Evolutionary conservation across 2,888 invertebrate genomes (phyloP), one percentile per base, ranked within the genome.

Genomic region (Euzophera pinguis): DNA sequence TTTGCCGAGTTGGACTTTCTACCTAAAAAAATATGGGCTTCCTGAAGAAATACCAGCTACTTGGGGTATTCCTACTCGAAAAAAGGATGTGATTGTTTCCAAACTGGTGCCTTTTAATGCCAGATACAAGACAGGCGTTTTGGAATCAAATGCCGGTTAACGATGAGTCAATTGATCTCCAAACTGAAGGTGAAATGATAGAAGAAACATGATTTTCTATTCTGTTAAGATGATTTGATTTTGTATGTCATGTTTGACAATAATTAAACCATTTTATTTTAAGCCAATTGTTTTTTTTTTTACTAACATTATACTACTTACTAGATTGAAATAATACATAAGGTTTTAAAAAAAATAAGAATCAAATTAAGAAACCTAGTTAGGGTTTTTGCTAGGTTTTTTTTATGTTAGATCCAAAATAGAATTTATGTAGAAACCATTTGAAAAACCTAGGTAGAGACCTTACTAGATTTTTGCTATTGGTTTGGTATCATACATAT

Each of bases 1-100:
- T 50, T 54, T 51, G 35, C 41, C 47, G 50, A 53, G 41, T 50
- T 51, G 51, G 54, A 50, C 51, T 54, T 50, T 42, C 47, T 54
- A 51, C 47, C 35, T 35, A 54, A 51, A 47, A 50, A 50, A 37
- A 47, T 13, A n/a, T 47, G 50, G 42, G 50, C 29, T 47, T 27
- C 38, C 53, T 43, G 54, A 54, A 51, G 16, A 41, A 54, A 50
- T 22, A 51, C 35, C 41, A 54, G 42, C 29, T 51, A 41, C 51
- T 51, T 41, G 51, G 9, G 50, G 47, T 34, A 54, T 54, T 42
- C 22, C 22, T 22, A 5, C 22, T 22, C 22, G 22, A 22, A 54
- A 54, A 47, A 54, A 49, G 45, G 49, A 49, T 12, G 48, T 43
- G 38, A 54, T 54, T 52, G 52, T 54, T 48, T 42, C 29, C 12